phyloP scores from a whole-genome alignment of 2,888 invertebrate species.

The Halictus quadricinctus region DNA sequence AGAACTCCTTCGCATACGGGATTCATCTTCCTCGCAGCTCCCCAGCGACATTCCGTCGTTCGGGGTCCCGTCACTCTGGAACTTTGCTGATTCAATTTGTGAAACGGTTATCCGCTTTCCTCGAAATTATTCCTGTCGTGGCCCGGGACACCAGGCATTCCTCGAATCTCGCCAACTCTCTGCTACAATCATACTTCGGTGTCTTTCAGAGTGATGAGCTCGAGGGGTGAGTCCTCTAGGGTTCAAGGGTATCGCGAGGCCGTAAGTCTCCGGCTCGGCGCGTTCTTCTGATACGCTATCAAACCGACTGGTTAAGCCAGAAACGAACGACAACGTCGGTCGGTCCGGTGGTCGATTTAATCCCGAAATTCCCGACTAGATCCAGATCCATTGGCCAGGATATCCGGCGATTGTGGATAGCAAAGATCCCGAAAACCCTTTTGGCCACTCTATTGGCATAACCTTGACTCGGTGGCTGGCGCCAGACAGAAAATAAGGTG shows the following conservation, averaged over 20 bases:
- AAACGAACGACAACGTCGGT: conserved; percentile 63
- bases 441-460: conserved; percentile 23
- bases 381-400: conserved; percentile 65
- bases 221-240: conserved; percentile 31
- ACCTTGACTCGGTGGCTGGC: conserved; percentile 49
- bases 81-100: conserved; percentile 16
- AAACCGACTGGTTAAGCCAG: conserved; percentile 67
- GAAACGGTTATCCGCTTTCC: conserved; percentile 15
- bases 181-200: background rate
- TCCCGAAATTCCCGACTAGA: conserved; percentile 68
- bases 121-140: conserved; percentile 5
- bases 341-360: conserved; percentile 60
- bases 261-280: conserved; percentile 62
- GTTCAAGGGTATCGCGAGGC: conserved; percentile 48
- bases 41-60: background rate
- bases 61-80: background rate
- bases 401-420: conserved; percentile 51
- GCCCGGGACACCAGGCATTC: background rate
- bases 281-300: conserved; percentile 66
- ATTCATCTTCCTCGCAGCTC: background rate
- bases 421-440: conserved; percentile 38
- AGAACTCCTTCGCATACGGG: background rate
- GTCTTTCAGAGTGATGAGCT: background rate
- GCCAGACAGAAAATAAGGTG: conserved; percentile 52
- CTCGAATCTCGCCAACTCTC: background rate